A percentile compares a stretch with the other conserved stretches of the same genome.
Evolutionary conservation across 2,888 invertebrate species (phyloP).

Genomic region (Hirtodrosophila trivittata): DNA sequence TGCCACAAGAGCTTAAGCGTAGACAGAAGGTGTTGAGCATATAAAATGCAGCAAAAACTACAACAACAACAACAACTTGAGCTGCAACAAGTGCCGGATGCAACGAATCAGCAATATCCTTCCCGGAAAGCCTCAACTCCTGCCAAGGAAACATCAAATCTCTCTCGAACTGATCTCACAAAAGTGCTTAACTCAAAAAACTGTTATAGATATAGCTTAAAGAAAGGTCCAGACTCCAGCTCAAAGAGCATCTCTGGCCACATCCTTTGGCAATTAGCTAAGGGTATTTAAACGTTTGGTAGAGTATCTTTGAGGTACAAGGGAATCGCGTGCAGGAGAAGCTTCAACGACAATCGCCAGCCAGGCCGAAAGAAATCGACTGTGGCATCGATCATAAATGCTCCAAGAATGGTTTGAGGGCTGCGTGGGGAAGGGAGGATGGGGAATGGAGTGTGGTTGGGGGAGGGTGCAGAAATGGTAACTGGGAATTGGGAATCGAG

Average conservation of each 20-base stretch:
- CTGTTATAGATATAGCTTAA: no score
- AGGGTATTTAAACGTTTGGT: not conserved
- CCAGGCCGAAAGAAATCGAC: conserved; percentile 68
- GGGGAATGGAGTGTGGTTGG: not conserved
- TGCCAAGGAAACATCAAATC: no score
- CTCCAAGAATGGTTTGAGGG: conserved; percentile 13
- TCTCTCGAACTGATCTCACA: no score
- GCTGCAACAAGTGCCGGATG: not conserved
- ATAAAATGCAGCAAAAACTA: conserved; percentile 50
- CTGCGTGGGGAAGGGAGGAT: conserved; percentile 10
- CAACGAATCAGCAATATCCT: conserved; percentile 28
- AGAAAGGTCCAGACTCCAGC: no score
- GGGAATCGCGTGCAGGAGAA: conserved; percentile 54
- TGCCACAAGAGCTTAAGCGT: conserved; percentile 31
- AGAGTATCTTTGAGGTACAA: conserved; percentile 38
- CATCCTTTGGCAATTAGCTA: not conserved
- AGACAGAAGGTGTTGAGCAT: conserved; percentile 71
- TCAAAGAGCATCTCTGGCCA: no score
- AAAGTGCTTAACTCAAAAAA: no score
- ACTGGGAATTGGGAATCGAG: conserved; percentile 9
- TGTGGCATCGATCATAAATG: conserved; percentile 76
- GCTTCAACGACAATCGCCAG: conserved; percentile 64
- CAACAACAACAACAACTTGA: conserved; percentile 4
- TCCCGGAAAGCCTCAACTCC: not conserved
- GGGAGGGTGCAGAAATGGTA: not conserved